Percentiles rank a stretch among this genome's conserved stretches.
These are phyloP conservation scores for Heliconius hortense DNA, from an alignment of 2,888 invertebrate species.

Conservation along the genomic window DNA sequence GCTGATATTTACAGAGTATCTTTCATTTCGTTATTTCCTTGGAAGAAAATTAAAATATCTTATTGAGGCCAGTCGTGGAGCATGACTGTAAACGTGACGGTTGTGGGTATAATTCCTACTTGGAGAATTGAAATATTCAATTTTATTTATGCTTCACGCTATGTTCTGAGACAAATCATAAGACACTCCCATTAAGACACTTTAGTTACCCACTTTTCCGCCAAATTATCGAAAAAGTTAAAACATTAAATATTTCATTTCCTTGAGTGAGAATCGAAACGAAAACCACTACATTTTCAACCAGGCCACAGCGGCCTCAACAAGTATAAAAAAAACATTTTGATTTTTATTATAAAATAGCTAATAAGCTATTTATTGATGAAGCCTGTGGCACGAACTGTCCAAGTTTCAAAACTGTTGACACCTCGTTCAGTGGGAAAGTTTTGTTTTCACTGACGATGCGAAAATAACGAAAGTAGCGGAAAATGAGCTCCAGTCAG, in stretches of 20 bases:
- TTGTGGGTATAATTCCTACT: too few species aligned
- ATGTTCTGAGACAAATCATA: too few species aligned
- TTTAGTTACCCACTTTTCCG: too few species aligned
- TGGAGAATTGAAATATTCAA: too few species aligned
- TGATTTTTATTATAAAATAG: constrained; percentile 7
- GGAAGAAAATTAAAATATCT: background rate
- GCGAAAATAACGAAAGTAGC: constrained; percentile 27
- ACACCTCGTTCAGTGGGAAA: constrained; percentile 32
- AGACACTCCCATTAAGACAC: too few species aligned
- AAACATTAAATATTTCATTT: too few species aligned
- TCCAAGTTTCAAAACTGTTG: constrained; percentile 40
- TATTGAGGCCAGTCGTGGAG: background rate
- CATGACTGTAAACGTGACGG: too few species aligned
- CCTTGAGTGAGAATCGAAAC: too few species aligned
- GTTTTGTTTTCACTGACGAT: constrained; percentile 35
- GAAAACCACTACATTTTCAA: too few species aligned
- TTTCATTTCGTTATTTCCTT: background rate
- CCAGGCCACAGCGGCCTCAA: too few species aligned
- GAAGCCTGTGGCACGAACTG: constrained; percentile 33
- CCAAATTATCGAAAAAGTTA: too few species aligned
- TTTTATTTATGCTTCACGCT: too few species aligned
- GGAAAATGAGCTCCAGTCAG: constrained; percentile 28
- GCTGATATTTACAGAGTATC: constrained; percentile 1
- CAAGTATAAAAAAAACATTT: background rate
- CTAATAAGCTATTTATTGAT: constrained; percentile 33